Evolutionary conservation across 64 coral and sea anemone species (phyloP), one percentile per base, ranked within the genome.

Genomic region (Porites lutea): DNA sequence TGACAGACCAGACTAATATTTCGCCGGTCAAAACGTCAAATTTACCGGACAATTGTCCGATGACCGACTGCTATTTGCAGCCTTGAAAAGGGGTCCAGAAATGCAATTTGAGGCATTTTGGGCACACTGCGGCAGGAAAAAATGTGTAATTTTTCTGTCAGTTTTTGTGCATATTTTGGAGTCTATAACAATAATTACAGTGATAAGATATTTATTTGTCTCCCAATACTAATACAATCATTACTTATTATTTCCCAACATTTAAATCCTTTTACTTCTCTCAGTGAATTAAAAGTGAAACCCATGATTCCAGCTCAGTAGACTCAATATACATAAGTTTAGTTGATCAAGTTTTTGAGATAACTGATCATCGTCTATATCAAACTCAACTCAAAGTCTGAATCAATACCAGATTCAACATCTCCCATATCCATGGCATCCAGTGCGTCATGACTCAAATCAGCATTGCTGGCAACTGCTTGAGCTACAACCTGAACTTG

Each of bases 351-450:
- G 78, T 62, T 82, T 74, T 82, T 82, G 59, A 82, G 57, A 82
- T 82, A 82, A 82, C 78, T 82, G 3, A 82, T 82, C 79, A 82
- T 65, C 37, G 3, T 82, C 79, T 59, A 82, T 82, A 66, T 82
- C 79, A 82, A 82, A 82, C 79, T 82, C 79, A 82, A 82, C 79
- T 65, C 79, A 82, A 82, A 82, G 79, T 82, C 79, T 65, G 79
- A 82, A 65, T 65, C 79, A 82, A 82, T 13, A 8, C 79, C 59
- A 82, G 59, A 82, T 82, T 82, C 79, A 65, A 82, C 79, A 65
- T 82, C 59, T 82, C 60, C 77, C 77, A 62, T 79, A 61, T 79
- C 77, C 77, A 79, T 79, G 53, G 77, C 77, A 79, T 79, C 77
- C 59, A 82, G 79, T 82, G 79, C 14, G 4, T 82, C 6, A n/a